These are phyloP conservation scores for Pluvialis apricaria DNA, from an alignment of 2,113 vertebrate genomes.

Conservation along the genomic window DNA sequence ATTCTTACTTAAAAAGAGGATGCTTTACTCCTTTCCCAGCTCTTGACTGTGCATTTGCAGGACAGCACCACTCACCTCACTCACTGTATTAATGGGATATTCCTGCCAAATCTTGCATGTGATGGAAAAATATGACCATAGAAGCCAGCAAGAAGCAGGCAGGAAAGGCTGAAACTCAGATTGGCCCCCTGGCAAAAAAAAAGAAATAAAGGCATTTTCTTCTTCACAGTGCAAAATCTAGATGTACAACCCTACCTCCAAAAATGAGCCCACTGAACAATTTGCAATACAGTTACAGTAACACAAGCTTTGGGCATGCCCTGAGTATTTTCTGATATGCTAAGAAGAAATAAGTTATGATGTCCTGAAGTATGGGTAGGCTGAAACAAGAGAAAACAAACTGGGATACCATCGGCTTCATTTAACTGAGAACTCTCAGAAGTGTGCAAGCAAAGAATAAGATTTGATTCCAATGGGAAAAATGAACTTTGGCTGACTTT, in stretches of 20 bases:
- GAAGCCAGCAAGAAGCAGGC: not conserved
- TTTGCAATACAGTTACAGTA: not conserved
- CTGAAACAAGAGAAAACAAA: not conserved
- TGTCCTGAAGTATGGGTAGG: not conserved
- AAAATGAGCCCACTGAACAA: not conserved
- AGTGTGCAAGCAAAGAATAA: not conserved
- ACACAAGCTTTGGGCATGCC: not conserved
- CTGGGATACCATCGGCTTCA: not conserved
- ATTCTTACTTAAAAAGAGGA: not conserved
- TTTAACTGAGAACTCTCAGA: not conserved
- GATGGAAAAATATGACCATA: not conserved
- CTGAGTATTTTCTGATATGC: not conserved
- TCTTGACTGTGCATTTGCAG: not conserved
- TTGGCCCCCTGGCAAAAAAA: not conserved
- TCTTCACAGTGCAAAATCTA: not conserved
- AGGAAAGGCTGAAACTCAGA: not conserved
- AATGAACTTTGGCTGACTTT: not conserved
- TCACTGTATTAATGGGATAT: not conserved
- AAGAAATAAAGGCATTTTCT: not conserved
- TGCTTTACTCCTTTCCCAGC: not conserved
- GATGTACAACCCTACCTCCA: not conserved
- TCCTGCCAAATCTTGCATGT: not conserved
- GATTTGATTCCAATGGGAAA: not conserved
- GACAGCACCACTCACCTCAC: not conserved
- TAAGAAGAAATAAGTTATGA: not conserved